Percentiles rank a stretch among this genome's conserved stretches.
These are phyloP conservation scores for Sturmia bella DNA, from an alignment of 2,888 invertebrate genomes.

Conservation along the genomic window DNA sequence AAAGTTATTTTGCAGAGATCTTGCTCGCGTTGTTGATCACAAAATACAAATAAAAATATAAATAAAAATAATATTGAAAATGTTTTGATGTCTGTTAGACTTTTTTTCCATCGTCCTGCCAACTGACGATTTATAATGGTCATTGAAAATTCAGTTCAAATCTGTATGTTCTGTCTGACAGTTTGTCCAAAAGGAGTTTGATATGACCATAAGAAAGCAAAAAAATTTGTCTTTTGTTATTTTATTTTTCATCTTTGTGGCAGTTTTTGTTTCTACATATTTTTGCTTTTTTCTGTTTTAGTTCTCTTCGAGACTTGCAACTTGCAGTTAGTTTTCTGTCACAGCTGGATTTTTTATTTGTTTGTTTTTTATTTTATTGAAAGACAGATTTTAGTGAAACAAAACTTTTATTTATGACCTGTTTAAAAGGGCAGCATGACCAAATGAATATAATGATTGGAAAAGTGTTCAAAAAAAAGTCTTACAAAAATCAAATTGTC, in stretches of 20 bases:
- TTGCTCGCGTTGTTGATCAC: neutral
- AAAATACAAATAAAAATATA: neutral
- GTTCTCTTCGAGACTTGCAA: slow-evolving; percentile 25
- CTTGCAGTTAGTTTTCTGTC: slow-evolving; percentile 39
- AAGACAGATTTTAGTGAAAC: slow-evolving; percentile 11
- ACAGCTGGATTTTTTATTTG: slow-evolving; percentile 65
- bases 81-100: slow-evolving; percentile 10
- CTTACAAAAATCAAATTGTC: neutral
- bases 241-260: slow-evolving; percentile 38
- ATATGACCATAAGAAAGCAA: slow-evolving; percentile 29
- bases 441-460: slow-evolving; percentile 18
- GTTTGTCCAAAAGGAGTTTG: slow-evolving; percentile 68
- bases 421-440: slow-evolving; percentile 37
- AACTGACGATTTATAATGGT: slow-evolving; percentile 56
- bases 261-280: slow-evolving; percentile 16
- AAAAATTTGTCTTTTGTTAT: slow-evolving; percentile 61
- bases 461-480: neutral
- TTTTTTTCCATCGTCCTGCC: neutral
- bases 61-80: neutral
- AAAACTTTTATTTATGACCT: slow-evolving; percentile 43
- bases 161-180: slow-evolving; percentile 68
- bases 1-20: neutral
- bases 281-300: slow-evolving; percentile 17
- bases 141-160: slow-evolving; percentile 68
- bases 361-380: neutral